Base-by-base conservation (phyloP, 1,140 invertebrate species). In the Cydia amplana region DNA sequence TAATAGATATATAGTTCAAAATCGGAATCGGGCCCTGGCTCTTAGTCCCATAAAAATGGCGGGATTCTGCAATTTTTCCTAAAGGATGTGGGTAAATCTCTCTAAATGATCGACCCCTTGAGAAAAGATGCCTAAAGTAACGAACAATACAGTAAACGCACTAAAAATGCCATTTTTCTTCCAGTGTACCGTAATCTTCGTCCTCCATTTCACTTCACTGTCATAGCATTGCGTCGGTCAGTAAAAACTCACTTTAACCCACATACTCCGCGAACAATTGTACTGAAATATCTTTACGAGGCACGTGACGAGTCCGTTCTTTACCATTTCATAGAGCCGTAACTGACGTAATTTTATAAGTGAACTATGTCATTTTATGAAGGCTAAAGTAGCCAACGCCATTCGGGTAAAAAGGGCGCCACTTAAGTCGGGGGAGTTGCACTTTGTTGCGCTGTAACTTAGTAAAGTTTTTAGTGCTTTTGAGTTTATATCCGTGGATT, bases 401-500 rank as follows among this genome's bases (percentile, higher is more conserved):
- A 18, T 70, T 70, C 32, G 65, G 16, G 32, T 40, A 70, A 70
- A 70, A 36, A 70, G 65, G 65, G 65, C 65, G 32, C 65, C 65
- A 43, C 65, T 70, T 70, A 70, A 70, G 65, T 36, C 7, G 23
- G 16, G 28, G 64, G 28, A 40, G n/a, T 70, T 32, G 28, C 28
- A 36, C 32, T 40, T 70, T 70, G 32, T 40, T 70, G 65, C 65
- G 25, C 7, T n/a, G 65, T 70, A 36, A 70, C 65, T 70, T 70
- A 18, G 65, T 70, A 70, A 43, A 70, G 28, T 70, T 70, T 70
- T 70, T 70, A 36, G 10, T 16, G n/a, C 65, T 43, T 32, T 36
- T n/a, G 49, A n/a, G 28, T 70, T 70, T 70, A 70, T 43, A 18
- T 9, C 65, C 64, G 64, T n/a, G 28, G 60, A 64, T 51, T 51